Evolutionary conservation across 2,888 invertebrate species (phyloP), one percentile per base, ranked within the genome.

Genomic region (Parnassius apollo): DNA sequence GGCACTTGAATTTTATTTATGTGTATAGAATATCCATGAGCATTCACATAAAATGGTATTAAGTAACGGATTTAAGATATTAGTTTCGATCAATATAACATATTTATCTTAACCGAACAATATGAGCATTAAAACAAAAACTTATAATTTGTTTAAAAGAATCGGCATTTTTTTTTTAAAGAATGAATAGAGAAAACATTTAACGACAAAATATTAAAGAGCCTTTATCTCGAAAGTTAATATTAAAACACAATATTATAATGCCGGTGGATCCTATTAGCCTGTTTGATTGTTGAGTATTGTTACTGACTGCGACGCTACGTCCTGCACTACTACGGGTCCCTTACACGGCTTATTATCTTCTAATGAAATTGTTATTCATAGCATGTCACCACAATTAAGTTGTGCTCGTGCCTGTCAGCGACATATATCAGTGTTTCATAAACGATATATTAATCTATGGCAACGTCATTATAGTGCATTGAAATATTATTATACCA

Each of bases 321-420:
- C 56, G 58, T 42, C 61, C 52, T 42, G 61, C 52, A 45, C 51
- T 35, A 12, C 51, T 10, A 57, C 42, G 57, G 50, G 44, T 50
- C 11, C 51, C 58, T 44, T 56, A 56, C 52, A 48, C 56, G 55
- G 61, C 59, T 65, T 65, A 62, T 63, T 60, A 59, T 62, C 48
- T 57, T 59, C 52, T 59, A 75, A 78, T 78, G 69, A 75, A 79
- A 81, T 83, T 83, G 82, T 77, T 85, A 86, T 83, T 83, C 81
- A 83, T 76, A 75, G 75, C 81, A 81, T 79, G 80, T 81, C 73
- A 68, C 72, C 67, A 75, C 74, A 78, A 81, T 82, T 79, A 84
- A 80, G 78, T 77, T 67, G 71, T 74, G 73, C 70, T 75, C 73
- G 73, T 74, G 56, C 71, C 66, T 71, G 66, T 65, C 73, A 73